phyloP scores from a whole-genome alignment of 2,113 vertebrate genomes.

The Aphelocoma coerulescens region DNA sequence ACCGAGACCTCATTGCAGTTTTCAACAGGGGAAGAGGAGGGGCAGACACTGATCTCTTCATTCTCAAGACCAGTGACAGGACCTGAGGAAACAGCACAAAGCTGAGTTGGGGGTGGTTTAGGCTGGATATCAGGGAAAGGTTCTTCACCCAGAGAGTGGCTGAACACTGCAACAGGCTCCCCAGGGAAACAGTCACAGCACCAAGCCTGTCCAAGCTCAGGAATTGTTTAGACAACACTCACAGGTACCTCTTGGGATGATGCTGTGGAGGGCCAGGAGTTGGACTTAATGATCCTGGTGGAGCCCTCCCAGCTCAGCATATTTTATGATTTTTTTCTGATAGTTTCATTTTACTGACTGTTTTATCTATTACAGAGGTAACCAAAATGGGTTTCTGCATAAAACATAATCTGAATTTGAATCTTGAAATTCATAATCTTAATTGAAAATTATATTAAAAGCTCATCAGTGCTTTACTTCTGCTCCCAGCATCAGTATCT shows the following conservation, averaged over 20 bases:
- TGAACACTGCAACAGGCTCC: not conserved
- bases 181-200: not conserved
- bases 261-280: not conserved
- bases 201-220: not conserved
- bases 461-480: not conserved
- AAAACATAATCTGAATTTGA: not conserved
- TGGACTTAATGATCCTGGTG: not conserved
- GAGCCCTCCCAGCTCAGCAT: not conserved
- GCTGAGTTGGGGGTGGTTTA: not conserved
- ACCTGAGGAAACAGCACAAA: not conserved
- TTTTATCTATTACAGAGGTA: not conserved
- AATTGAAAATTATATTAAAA: not conserved
- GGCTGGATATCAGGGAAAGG: rapidly evolving
- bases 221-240: not conserved
- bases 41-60: not conserved
- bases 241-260: not conserved
- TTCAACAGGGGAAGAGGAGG: not conserved
- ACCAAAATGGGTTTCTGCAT: not conserved
- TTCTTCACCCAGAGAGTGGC: not conserved
- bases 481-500: not conserved
- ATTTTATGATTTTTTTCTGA: not conserved
- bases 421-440: not conserved
- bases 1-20: not conserved
- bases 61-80: no score
- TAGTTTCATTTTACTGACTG: not conserved